phyloP scores from a whole-genome alignment of 2,113 vertebrate species.

The Oophaga pumilio region DNA sequence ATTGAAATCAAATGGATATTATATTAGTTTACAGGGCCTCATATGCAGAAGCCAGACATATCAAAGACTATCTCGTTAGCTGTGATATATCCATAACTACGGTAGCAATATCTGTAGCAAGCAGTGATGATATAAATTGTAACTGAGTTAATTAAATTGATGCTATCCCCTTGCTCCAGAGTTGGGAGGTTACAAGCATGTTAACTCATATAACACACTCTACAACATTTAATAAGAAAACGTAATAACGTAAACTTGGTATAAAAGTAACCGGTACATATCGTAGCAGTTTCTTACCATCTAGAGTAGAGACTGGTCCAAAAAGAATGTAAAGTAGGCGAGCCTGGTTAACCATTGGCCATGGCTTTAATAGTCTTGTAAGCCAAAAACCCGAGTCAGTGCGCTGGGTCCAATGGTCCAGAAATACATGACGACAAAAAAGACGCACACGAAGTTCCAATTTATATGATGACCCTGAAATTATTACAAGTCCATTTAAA shows the following conservation, averaged over 20 bases:
- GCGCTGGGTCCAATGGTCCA: constrained; percentile 74
- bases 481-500: neutral
- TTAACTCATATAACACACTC: neutral
- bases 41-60: no score
- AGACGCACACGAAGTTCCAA: constrained; percentile 81
- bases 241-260: neutral
- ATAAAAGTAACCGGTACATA: neutral
- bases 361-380: constrained; percentile 81
- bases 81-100: no score
- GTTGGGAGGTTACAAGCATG: no score
- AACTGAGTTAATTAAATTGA: no score
- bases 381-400: constrained; percentile 84
- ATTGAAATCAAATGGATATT: no score
- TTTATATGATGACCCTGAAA: constrained; percentile 67
- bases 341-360: constrained; percentile 89
- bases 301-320: constrained; percentile 76
- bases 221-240: neutral
- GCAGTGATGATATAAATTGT: no score
- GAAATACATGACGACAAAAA: constrained; percentile 81
- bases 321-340: constrained; percentile 86
- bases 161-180: no score
- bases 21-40: no score
- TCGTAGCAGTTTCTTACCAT: constrained; percentile 68
- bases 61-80: no score
- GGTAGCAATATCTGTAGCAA: no score